Evolutionary conservation across 2,113 vertebrate species (phyloP).

Genomic region (Sphaerodactylus townsendi): DNA sequence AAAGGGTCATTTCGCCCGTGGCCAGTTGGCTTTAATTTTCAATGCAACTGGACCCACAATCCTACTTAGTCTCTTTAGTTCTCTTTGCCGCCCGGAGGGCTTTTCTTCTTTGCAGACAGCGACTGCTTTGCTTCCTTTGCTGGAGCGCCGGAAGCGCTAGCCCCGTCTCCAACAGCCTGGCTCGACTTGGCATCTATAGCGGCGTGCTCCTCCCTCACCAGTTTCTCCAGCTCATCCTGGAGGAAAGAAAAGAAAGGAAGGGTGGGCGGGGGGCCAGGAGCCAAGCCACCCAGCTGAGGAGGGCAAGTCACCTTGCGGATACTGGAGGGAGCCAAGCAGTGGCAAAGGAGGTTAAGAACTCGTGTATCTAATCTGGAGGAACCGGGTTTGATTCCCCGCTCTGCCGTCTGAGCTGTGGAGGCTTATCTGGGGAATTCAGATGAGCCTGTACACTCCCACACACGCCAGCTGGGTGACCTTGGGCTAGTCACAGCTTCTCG

Average conservation of each 20-base stretch:
- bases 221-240: slow-evolving; percentile 85
- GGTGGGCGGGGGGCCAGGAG: neutral
- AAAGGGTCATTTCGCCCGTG: neutral
- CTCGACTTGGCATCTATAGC: slow-evolving; percentile 74
- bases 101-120: neutral
- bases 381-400: no score
- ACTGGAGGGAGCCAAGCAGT: neutral
- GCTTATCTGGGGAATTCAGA: no score
- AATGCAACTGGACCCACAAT: neutral
- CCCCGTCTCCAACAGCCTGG: neutral
- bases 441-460: no score
- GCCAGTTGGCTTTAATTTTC: neutral
- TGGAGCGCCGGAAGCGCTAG: neutral
- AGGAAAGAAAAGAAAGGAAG: neutral
- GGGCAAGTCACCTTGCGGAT: neutral
- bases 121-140: neutral
- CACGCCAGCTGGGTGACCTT: no score
- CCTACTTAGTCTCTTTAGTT: neutral
- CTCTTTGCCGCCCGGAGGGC: neutral
- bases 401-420: no score
- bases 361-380: no score
- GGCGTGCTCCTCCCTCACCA: slow-evolving; percentile 83
- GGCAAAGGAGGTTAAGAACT: no score
- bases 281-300: neutral
- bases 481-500: no score